Evolutionary conservation across 2,797 vertebrate genomes (phyloP), one percentile per base, ranked within the genome.

Genomic region (Sebastes vulpes): DNA sequence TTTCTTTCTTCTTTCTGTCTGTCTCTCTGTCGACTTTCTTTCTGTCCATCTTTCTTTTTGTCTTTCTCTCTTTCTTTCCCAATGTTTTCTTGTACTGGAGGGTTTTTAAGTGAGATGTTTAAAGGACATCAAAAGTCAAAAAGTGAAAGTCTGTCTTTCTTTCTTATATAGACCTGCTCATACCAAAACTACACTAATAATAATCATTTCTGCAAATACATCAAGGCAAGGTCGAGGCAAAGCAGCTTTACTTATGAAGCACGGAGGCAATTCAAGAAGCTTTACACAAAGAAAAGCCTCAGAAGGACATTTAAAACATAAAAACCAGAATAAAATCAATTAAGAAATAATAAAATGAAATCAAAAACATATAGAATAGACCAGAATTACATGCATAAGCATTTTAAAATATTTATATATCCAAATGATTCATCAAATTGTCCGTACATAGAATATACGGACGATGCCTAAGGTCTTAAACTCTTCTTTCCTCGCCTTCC

Each of bases 381-480:
- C n/a, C 9, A 59, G 56, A 59, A 9, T 4, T 32, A 6, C 5
- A 32, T 10, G 8, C 56, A n/a, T n/a, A n/a, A n/a, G n/a, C n/a
- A 18, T 28, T 9, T 10, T 8, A 29, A 58, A 21, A n/a, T 58
- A n/a, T 29, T 58, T 29, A 11, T 20, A 35, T 9, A 10, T 18
- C 16, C 0, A 46, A 16, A 46, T 46, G 14, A 46, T 46, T 46
- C 14, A 18, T 12, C n/a, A 60, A 2, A 16, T 42, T 25, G 25
- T 23, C 11, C 35, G 8, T 20, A 0, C 0, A 42, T 3, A 53
- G 16, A 29, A n/a, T 18, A 16, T 6, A 18, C 1, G 0, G 1
- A 28, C 7, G 3, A 0, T 35, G 23, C 8, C 6, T 12, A 28
- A 23, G 25, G 7, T 16, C 16, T 46, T 46, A 3, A 58, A 42